phyloP scores from a whole-genome alignment of 2,113 vertebrate genomes.

The Lagopus leucura region DNA sequence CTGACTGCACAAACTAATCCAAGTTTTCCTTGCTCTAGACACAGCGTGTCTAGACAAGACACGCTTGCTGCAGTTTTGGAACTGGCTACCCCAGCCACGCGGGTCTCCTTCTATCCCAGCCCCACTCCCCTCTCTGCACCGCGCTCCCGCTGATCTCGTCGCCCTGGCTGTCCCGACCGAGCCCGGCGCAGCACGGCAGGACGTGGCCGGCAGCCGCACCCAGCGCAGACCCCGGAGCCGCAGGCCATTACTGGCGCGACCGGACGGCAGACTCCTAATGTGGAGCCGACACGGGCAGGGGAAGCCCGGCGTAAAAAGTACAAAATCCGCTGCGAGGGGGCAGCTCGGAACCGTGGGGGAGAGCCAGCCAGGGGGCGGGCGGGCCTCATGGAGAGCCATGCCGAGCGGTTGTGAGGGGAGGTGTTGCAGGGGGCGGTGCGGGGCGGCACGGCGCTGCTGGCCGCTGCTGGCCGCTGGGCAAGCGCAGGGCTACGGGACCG shows the following conservation, averaged over 20 bases:
- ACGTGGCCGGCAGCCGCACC: not conserved
- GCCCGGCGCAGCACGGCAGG: rapidly evolving
- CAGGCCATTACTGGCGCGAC: too few species aligned
- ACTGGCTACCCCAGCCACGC: too few species aligned
- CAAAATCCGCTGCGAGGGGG: rapidly evolving
- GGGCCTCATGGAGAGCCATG: not conserved
- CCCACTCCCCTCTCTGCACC: rapidly evolving
- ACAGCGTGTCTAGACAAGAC: not conserved
- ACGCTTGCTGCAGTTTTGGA: not conserved
- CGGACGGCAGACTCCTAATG: too few species aligned
- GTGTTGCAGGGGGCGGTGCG: not conserved
- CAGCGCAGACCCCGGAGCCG: too few species aligned
- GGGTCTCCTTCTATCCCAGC: too few species aligned
- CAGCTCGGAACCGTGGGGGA: rapidly evolving
- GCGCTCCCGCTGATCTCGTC: not conserved
- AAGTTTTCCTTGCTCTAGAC: not conserved
- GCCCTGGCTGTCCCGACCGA: too few species aligned
- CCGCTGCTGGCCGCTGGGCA: not conserved
- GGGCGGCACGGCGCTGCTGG: too few species aligned
- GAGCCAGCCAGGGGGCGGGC: too few species aligned
- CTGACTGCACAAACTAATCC: not conserved
- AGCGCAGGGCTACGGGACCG: not conserved
- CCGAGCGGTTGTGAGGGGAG: not conserved
- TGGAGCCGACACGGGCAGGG: too few species aligned
- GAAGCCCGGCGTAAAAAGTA: too few species aligned